Evolutionary conservation across 2,113 vertebrate species (phyloP), one percentile per base, ranked within the genome.

Genomic region (Rhinopomastus cyanomelas): DNA sequence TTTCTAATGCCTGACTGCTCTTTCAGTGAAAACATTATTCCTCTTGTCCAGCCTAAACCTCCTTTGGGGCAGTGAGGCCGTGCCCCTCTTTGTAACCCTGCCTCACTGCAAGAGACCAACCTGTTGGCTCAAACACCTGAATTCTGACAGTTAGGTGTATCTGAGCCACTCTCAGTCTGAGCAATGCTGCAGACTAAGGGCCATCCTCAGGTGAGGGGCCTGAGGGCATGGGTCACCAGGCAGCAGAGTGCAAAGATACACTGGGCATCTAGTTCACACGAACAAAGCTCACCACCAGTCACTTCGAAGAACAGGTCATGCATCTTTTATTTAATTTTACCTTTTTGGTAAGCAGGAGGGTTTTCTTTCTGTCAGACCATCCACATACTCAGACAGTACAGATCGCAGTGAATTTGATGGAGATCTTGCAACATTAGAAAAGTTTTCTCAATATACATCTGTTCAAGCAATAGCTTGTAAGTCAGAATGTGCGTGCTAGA

Each of bases 281-380:
- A 36, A n/a, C 5, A 53, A 52, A 72, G 88, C 84, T 80, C 51
- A 93, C 59, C 67, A 81, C 30, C 57, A 89, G 44, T 73, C 94
- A 91, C 87, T 88, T 69, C 20, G 11, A 89, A 93, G 55, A 93
- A 93, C 83, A 86, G 84, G 84, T 94, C 96, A 96, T 97, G 97
- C 94, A 96, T 87, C 53, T 95, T 98, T 98, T 97, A 97, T 97
- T 97, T 92, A 88, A 39, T 83, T 90, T 95, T 95, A 82, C 88
- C 86, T 95, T 96, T 95, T 92, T 95, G 92, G 96, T 93, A 87
- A 93, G 71, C 88, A 89, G 77, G 66, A 92, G 77, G 71, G 62
- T 93, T 95, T 95, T 92, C 93, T 92, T 96, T 97, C 93, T 94
- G 84, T 92, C 90, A 95, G 91, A 85, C 80, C 87, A 86, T 90